A percentile compares a stretch with the other conserved stretches of the same genome.
Evolutionary conservation across 2,888 invertebrate species (phyloP).

Genomic region (Tiliacea aurago): DNA sequence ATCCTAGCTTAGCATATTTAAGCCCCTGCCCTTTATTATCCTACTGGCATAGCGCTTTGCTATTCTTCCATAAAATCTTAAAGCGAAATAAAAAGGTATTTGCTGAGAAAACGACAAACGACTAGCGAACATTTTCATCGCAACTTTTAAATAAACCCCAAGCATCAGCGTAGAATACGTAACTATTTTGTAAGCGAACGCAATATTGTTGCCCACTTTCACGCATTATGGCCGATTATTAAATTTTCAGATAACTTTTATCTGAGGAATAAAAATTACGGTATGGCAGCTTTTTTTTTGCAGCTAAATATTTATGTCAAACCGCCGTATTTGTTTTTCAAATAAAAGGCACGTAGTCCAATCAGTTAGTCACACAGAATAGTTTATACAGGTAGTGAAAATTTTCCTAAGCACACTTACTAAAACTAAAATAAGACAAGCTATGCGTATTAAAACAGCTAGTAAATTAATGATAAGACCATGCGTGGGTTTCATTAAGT

Average conservation of each 20-base stretch:
- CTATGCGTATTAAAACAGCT: background rate
- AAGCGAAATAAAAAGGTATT: constrained; percentile 6
- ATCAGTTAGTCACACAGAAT: background rate
- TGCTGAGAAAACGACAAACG: background rate
- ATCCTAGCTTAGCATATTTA: background rate
- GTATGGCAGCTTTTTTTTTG: too few relatives aligned
- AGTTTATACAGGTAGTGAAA: background rate
- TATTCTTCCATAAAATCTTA: background rate
- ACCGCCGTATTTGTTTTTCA: background rate
- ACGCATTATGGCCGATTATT: background rate
- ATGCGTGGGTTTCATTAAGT: background rate
- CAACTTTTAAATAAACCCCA: background rate
- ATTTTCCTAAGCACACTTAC: background rate
- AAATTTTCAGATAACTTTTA: background rate
- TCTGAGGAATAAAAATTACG: background rate
- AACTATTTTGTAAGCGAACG: background rate
- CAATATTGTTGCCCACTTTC: background rate
- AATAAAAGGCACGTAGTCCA: too few relatives aligned
- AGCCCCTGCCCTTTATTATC: background rate
- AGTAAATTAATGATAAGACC: background rate
- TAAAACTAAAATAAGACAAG: too few relatives aligned
- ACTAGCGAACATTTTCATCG: background rate
- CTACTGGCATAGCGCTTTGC: background rate
- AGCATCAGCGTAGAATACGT: background rate
- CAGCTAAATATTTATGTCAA: background rate